phyloP scores from a whole-genome alignment of 2,113 vertebrate species.

The Sylvia atricapilla region DNA sequence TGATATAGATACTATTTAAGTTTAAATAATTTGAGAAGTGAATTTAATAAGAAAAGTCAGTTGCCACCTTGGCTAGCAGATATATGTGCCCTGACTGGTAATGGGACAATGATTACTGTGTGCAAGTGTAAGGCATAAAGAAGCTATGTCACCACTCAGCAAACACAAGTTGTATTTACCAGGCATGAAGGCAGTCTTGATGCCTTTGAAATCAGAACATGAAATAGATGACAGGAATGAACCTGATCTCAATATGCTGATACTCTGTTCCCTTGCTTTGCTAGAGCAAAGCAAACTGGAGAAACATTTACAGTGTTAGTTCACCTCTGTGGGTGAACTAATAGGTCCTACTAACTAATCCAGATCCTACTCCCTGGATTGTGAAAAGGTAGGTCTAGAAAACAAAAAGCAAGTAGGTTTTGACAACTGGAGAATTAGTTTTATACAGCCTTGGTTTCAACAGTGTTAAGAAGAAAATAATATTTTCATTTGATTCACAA shows the following conservation, averaged over 20 bases:
- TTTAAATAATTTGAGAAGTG: not conserved
- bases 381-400: not conserved
- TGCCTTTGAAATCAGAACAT: not conserved
- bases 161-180: not conserved
- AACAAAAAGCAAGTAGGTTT: not conserved
- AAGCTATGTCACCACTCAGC: not conserved
- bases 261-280: not conserved
- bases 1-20: not conserved
- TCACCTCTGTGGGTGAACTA: not conserved
- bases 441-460: not conserved
- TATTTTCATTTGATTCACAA: not conserved
- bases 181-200: not conserved
- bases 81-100: not conserved
- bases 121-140: not conserved
- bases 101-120: not conserved
- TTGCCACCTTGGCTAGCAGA: not conserved
- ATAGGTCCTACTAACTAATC: too few relatives aligned
- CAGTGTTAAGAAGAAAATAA: not conserved
- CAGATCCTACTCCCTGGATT: not conserved
- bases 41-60: not conserved
- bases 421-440: not conserved
- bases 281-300: not conserved
- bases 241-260: not conserved
- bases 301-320: not conserved
- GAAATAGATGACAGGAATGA: not conserved